phyloP scores from a whole-genome alignment of 1,140 invertebrate species.

The honey bee (Apis mellifera) region DNA sequence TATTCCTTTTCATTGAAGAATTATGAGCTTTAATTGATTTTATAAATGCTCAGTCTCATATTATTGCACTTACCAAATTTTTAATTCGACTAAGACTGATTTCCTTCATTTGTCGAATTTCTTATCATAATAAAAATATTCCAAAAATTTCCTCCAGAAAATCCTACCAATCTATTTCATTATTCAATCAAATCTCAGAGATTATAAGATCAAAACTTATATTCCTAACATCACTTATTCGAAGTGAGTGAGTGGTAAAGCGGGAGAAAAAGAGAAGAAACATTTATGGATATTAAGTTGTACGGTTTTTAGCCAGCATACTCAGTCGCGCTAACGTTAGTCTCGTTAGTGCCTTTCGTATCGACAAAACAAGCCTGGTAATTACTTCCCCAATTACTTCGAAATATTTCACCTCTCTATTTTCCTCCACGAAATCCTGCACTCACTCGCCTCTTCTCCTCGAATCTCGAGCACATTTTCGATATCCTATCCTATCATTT shows the following conservation, averaged over 20 bases:
- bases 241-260: not conserved
- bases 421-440: not conserved
- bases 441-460: too few species aligned
- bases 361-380: slow-evolving; percentile 15
- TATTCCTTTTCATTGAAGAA: too few species aligned
- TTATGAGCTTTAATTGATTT: too few species aligned
- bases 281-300: not conserved
- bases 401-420: slow-evolving; percentile 32
- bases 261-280: not conserved
- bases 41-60: too few species aligned
- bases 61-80: too few species aligned
- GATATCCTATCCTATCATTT: not conserved
- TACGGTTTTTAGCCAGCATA: slow-evolving; percentile 10
- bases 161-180: too few species aligned
- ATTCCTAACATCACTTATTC: not conserved
- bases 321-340: slow-evolving; percentile 24
- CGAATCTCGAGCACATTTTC: too few species aligned
- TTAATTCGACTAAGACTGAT: too few species aligned
- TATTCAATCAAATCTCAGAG: not conserved
- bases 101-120: too few species aligned
- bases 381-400: slow-evolving; percentile 44
- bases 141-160: too few species aligned
- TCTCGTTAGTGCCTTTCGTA: slow-evolving; percentile 30
- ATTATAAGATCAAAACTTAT: not conserved
- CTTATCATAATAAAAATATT: too few species aligned